Base-by-base conservation (phyloP, 2,888 invertebrate genomes). In the Rotaria macrura region DNA sequence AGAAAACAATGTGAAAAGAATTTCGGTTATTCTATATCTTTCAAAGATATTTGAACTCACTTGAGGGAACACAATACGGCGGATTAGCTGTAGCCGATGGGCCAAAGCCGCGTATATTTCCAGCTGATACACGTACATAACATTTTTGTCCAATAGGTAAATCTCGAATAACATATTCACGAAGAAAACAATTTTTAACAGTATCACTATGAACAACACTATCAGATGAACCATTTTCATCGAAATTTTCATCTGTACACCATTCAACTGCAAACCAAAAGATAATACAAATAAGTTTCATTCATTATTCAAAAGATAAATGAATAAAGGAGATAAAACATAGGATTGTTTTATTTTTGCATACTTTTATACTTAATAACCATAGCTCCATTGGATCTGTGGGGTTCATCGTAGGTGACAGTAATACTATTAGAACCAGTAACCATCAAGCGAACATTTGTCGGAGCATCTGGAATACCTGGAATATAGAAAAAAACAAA, bases 351-450 rank as follows among this genome's bases (percentile, higher is more conserved):
- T 47, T 55, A 14, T 23, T 43, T 20, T 4, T 29, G 86, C 89
- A 90, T 91, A 95, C 95, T 94, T 94, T 94, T 95, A 91, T 95
- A 96, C 92, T 96, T 96, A 57, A 96, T 96, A 85, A 95, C 94
- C 87, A 96, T 94, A 25, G 95, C 93, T 34, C 94, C 94, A 89
- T 95, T 95, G 87, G 92, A 92, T 87, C 92, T 92, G 83, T 94
- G 93, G 40, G 94, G 94, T 89, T 94, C 94, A 87, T 94, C 93
- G 89, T 94, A 93, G 87, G 93, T 92, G 52, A 94, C 92, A 86
- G 92, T 91, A 23, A 95, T 93, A 0, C 94, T 93, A 87, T 93
- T 93, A 87, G 92, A 93, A 89, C 93, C 94, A 86, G 92, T 90
- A 6, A 92, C 92, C 89, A 94, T 94, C 72, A 96, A 92, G 20